Conservation (phyloP, 2,113 vertebrate species). For the Mungos mungo region DNA sequence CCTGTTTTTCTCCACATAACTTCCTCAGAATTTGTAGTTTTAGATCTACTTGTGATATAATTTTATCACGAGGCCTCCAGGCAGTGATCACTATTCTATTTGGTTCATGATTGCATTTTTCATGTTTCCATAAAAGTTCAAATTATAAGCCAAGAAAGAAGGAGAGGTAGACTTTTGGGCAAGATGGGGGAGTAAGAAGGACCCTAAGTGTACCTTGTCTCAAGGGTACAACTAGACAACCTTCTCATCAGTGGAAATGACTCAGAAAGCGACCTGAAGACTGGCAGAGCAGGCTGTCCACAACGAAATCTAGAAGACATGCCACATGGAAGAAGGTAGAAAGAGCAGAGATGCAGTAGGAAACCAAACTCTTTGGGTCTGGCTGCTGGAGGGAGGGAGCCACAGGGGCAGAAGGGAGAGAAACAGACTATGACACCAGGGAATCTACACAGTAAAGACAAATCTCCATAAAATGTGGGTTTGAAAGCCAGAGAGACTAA, state of each 20-base stretch:
- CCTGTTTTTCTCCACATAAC: background rate
- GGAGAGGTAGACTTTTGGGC: background rate
- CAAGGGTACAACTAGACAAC: background rate
- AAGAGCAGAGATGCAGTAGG: background rate
- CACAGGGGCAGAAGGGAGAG: background rate
- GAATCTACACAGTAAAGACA: background rate
- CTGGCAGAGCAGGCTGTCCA: background rate
- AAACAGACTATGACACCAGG: background rate
- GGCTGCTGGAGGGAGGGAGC: background rate
- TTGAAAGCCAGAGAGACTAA: background rate
- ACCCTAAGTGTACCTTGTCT: background rate
- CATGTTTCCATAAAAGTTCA: background rate
- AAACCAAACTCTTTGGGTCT: background rate
- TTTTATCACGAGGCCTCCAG: background rate
- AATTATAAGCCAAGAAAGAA: background rate
- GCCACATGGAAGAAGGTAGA: background rate
- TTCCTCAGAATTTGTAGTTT: background rate
- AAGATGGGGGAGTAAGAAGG: background rate
- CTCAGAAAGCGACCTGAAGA: background rate
- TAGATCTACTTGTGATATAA: background rate
- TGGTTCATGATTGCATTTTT: background rate
- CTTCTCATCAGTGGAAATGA: background rate
- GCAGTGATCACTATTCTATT: background rate
- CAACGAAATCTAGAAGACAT: background rate
- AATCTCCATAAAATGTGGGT: background rate